Conservation (phyloP, 2,113 vertebrate species). For the Myocastor coypus region DNA sequence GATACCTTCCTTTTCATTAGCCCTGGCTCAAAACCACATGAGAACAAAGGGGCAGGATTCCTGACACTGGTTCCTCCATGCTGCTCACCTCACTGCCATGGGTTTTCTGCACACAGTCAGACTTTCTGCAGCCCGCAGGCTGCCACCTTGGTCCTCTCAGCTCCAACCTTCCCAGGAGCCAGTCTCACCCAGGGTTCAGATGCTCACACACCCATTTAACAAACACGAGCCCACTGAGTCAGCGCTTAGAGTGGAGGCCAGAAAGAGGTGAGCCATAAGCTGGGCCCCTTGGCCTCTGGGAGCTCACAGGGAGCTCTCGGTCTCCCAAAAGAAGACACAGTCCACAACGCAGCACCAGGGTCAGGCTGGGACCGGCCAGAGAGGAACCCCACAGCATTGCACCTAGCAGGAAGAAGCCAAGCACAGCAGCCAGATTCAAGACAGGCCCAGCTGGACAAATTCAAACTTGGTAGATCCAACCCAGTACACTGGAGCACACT, state of each 20-base stretch:
- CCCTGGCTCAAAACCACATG: neutral
- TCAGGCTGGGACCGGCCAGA: no score
- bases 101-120: accelerated
- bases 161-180: neutral
- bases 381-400: no score
- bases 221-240: neutral
- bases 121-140: neutral
- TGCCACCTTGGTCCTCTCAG: neutral
- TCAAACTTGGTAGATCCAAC: no score
- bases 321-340: neutral
- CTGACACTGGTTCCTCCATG: neutral
- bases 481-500: no score
- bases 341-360: no score
- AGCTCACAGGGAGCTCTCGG: no score
- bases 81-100: accelerated
- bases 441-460: no score
- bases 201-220: neutral
- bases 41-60: neutral
- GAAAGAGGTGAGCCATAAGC: neutral
- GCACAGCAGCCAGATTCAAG: no score
- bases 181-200: neutral
- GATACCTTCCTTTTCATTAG: neutral
- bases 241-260: neutral
- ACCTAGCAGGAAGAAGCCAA: no score
- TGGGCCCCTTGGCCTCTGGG: neutral